A percentile compares a stretch with the other conserved stretches of the same genome.
These are phyloP conservation scores for Calvadosia cruxmelitensis DNA, from an alignment of 30 jellyfish, hydroid and myxozoan species.

Conservation along the genomic window DNA sequence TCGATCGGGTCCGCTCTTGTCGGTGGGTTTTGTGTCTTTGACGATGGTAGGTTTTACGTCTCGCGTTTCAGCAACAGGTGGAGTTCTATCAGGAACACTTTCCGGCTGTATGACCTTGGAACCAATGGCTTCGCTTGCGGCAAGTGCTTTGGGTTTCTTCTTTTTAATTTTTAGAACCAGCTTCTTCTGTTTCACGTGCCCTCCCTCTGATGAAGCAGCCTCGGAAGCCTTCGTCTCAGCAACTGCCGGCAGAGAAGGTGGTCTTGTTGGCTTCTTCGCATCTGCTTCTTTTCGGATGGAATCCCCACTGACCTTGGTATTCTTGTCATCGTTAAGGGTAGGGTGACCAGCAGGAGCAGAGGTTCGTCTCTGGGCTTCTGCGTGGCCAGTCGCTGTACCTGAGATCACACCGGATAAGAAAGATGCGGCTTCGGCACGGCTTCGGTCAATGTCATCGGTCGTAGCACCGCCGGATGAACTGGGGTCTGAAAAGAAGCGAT, in stretches of 20 bases:
- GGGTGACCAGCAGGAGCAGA: neutral
- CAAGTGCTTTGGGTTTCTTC: neutral
- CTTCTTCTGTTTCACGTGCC: neutral
- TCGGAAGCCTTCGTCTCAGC: neutral
- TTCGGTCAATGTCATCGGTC: neutral
- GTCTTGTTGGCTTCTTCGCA: neutral
- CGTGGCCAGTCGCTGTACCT: neutral
- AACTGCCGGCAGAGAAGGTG: neutral
- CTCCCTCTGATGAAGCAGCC: neutral
- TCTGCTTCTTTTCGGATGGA: neutral
- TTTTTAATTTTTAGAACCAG: constrained; percentile 42
- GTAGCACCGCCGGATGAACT: neutral
- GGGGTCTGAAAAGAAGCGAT: neutral
- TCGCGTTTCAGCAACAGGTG: neutral
- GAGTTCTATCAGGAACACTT: neutral
- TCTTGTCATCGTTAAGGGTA: neutral
- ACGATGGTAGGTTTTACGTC: neutral
- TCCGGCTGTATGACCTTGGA: neutral
- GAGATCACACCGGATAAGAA: neutral
- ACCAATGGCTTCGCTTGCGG: neutral
- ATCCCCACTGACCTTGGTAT: too few relatives aligned
- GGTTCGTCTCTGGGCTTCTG: neutral
- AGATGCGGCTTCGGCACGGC: neutral
- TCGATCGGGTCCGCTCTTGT: neutral
- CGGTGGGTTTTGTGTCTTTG: too few relatives aligned